phyloP scores from a whole-genome alignment of 2,888 invertebrate genomes.

The Vannuccia rotundouncinata region DNA sequence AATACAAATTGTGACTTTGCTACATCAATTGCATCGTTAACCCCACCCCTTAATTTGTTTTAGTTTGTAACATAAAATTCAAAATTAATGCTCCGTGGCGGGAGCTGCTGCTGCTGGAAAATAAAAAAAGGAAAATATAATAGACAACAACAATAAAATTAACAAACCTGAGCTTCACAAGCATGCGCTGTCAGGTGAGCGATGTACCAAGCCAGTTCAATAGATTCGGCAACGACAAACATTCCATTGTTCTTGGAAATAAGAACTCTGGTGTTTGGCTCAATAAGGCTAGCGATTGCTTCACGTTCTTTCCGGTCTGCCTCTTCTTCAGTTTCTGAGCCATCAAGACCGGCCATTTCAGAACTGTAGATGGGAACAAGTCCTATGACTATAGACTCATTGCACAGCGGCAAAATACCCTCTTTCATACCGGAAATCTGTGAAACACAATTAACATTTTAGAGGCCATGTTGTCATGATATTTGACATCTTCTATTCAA shows the following conservation, averaged over 20 bases:
- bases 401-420: conserved; percentile 35
- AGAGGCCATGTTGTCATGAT: background rate
- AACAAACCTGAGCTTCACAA: conserved; percentile 33
- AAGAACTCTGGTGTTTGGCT: conserved; percentile 60
- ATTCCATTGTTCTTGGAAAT: conserved; percentile 78
- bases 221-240: conserved; percentile 83
- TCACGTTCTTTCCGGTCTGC: conserved; percentile 71
- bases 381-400: background rate
- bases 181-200: conserved; percentile 4
- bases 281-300: conserved; percentile 77
- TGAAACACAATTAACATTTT: no score
- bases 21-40: no score
- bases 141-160: no score
- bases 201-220: conserved; percentile 80
- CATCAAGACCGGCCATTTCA: conserved; percentile 70
- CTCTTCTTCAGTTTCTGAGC: conserved; percentile 66
- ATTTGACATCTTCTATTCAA: background rate
- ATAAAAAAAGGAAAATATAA: no score
- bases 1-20: no score
- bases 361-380: conserved; percentile 21
- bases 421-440: conserved; percentile 18
- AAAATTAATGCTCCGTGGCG: no score
- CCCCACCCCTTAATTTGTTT: no score
- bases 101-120: no score
- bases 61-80: no score